Evolutionary conservation across 2,113 vertebrate genomes (phyloP), one percentile per base, ranked within the genome.

Genomic region (Nothoprocta pentlandii): DNA sequence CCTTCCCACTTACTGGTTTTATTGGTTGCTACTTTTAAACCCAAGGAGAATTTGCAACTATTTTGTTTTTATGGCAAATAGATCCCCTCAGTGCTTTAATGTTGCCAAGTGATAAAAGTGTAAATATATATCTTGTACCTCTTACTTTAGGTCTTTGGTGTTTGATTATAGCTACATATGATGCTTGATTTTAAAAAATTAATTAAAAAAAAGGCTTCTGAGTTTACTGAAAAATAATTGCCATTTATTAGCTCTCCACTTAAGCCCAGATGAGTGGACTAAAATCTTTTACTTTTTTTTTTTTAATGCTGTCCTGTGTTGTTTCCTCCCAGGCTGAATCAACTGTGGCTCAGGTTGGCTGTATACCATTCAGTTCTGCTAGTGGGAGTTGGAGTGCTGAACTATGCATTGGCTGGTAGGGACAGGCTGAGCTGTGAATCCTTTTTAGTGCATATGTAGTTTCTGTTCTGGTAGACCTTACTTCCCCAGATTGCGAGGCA

Each of bases 1-100:
- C 28, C 26, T 6, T 80, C 42, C 20, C 7, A 0, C 0, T 67
- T 49, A 49, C 10, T 49, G 21, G 49, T 49, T 49, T 89, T 83
- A 19, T n/a, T 64, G 4, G 87, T 76, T 56, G 3, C 53, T 46
- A 39, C 47, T 68, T 90, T 87, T 80, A 85, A 90, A 16, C 15
- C 32, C 54, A 85, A 87, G 71, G 53, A 36, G 41, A 61, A 9
- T 71, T 96, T 88, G 34, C 46, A 76, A 53, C 19, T 63, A 4
- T 36, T 80, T 78, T 39, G 36, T 74, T 28, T 47, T 41, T 30
- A 23, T n/a, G 62, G 71, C 69, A 77, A 71, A 80, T 34, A 67
- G 5, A 2, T 56, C 12, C 19, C 21, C 19, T 54, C 79, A 53
- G 46, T 84, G 49, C 66, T 84, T 0, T 5, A 85, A 75, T 64